Percentiles rank a stretch among this genome's conserved stretches.
Evolutionary conservation across 2,888 invertebrate species (phyloP).

Genomic region (Eumerus sabulonum): DNA sequence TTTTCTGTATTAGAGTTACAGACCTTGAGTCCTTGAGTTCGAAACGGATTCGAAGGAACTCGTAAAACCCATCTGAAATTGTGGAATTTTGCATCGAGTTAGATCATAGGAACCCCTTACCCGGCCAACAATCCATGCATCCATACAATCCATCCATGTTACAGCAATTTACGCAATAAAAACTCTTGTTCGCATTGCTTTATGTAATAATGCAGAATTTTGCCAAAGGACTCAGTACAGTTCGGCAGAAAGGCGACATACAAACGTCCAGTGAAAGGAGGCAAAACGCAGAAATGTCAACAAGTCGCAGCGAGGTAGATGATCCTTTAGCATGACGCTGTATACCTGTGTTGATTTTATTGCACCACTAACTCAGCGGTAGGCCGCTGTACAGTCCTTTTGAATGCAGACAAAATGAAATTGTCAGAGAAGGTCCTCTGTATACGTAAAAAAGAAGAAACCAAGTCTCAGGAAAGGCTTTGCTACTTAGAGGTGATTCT

Average conservation of each 20-base stretch:
- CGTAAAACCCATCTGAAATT: constrained; percentile 54
- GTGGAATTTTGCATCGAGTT: constrained; percentile 63
- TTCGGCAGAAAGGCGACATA: constrained; percentile 21
- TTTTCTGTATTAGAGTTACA: constrained; percentile 44
- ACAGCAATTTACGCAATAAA: constrained; percentile 50
- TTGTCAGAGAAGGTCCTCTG: too few species aligned
- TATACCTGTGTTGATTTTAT: constrained; percentile 35
- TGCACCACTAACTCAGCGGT: constrained; percentile 56
- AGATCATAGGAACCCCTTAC: constrained; percentile 39
- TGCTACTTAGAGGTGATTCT: constrained; percentile 21
- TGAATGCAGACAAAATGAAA: not conserved
- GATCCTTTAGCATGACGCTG: constrained; percentile 9
- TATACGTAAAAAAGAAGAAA: too few species aligned
- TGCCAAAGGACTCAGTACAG: constrained; percentile 26
- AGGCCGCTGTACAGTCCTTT: constrained; percentile 8
- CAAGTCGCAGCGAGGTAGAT: constrained; percentile 57
- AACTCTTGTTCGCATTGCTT: constrained; percentile 18
- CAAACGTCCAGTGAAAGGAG: constrained; percentile 13
- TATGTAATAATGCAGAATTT: constrained; percentile 54
- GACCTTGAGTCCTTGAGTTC: constrained; percentile 44
- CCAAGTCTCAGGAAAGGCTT: not conserved
- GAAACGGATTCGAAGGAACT: constrained; percentile 51
- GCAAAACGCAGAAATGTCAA: constrained; percentile 52
- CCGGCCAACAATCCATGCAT: too few species aligned
- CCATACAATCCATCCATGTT: too few species aligned